Evolutionary conservation across 2,888 invertebrate species (phyloP).

Genomic region (Timema cristinae): DNA sequence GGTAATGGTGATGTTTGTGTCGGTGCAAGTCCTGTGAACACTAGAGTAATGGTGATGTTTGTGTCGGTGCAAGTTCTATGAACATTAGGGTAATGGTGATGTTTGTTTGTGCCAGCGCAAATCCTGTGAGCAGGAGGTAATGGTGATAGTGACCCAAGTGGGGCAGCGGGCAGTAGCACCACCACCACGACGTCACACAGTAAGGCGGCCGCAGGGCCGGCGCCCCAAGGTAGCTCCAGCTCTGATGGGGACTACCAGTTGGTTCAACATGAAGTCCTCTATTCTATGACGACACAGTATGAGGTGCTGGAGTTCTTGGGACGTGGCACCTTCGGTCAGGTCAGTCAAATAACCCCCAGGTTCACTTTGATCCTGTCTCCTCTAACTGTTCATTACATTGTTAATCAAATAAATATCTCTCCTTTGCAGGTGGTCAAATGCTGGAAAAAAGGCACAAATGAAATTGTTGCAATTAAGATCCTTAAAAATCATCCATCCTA

Average conservation of each 20-base stretch:
- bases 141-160: conserved; percentile 48
- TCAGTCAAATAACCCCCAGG: conserved; percentile 30
- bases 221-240: conserved; percentile 64
- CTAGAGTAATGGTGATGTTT: too few species aligned
- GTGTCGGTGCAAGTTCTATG: too few species aligned
- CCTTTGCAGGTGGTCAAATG: conserved; percentile 91
- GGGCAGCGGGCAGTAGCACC: conserved; percentile 43
- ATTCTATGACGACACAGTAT: conserved; percentile 93
- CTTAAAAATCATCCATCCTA: conserved; percentile 99
- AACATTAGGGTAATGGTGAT: neutral
- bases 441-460: conserved; percentile 99
- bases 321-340: conserved; percentile 94
- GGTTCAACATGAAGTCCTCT: conserved; percentile 96
- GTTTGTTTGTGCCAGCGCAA: conserved; percentile 50
- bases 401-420: too few species aligned
- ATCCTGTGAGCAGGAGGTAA: conserved; percentile 60
- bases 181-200: conserved; percentile 70
- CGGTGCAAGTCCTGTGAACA: too few species aligned
- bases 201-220: conserved; percentile 57
- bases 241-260: conserved; percentile 98
- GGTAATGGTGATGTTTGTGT: too few species aligned
- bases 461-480: conserved; percentile 99
- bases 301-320: conserved; percentile 98
- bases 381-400: too few species aligned
- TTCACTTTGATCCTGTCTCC: neutral